Evolutionary conservation across 2,113 vertebrate species (phyloP), one percentile per base, ranked within the genome.

Genomic region (Phoxinus phoxinus): DNA sequence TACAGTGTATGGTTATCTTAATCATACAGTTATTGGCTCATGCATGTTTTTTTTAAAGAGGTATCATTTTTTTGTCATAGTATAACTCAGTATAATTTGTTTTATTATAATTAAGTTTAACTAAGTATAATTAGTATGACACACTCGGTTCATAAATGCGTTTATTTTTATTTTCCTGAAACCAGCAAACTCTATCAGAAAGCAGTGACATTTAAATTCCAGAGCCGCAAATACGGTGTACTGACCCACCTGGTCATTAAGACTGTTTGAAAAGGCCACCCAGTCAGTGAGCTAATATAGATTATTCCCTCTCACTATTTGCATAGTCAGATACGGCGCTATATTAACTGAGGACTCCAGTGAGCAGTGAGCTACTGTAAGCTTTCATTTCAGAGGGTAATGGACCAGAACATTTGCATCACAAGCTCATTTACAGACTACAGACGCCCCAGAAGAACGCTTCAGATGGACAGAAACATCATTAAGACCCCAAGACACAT

Each of bases 331-430:
- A 63, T 73, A 63, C 2, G 1, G 19, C 30, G 0, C 13, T 63
- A 48, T 76, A 65, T 79, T 77, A 87, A 86, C 74, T 56, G 46
- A 41, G 32, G 61, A 69, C 61, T 72, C 35, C 48, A 32, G 48
- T 21, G 30, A 73, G 85, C 21, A 46, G 61, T 41, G 53, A 58
- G 61, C n/a, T 58, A 75, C 84, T 80, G 84, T 80, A 78, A 15
- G 15, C 11, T 61, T 51, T 56, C 41, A 87, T 88, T 82, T 85
- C 77, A 58, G 25, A 32, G 77, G 32, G 82, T 77, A 86, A 86
- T 88, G 85, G 63, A 77, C 61, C 85, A 81, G 65, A 88, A 86
- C 63, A 46, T 78, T 83, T 72, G 81, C 81, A 73, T 73, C 81
- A 73, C 48, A 83, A 83, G 81, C 81, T 83, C 67, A 73, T 72